Evolutionary conservation across 2,797 vertebrate species (phyloP).

Genomic region (Pseudopleuronectes americanus): DNA sequence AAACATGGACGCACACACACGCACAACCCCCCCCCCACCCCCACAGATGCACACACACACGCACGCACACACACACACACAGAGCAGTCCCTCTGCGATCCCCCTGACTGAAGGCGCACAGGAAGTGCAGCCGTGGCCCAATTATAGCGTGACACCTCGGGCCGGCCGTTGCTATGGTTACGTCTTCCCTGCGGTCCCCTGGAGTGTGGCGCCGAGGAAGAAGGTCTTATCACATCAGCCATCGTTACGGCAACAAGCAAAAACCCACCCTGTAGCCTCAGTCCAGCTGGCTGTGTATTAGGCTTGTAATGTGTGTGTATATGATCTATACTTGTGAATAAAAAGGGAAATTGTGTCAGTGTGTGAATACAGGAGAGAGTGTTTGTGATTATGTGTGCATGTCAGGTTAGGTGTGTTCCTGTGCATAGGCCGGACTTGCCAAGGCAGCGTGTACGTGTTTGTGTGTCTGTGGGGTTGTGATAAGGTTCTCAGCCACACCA

Average conservation of each 20-base stretch:
- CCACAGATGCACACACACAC: slow-evolving; percentile 34
- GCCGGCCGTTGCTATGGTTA: slow-evolving; percentile 94
- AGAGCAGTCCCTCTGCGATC: slow-evolving; percentile 77
- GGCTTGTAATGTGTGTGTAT: slow-evolving; percentile 54
- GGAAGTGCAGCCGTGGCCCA: slow-evolving; percentile 89
- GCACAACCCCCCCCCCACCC: slow-evolving; percentile 42
- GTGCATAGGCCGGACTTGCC: slow-evolving; percentile 63
- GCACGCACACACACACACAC: slow-evolving; percentile 55
- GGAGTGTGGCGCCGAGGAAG: slow-evolving; percentile 89
- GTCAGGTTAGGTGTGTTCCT: slow-evolving; percentile 68
- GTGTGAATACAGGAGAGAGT: slow-evolving; percentile 27
- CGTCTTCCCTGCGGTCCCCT: slow-evolving; percentile 87
- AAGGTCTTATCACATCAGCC: slow-evolving; percentile 91
- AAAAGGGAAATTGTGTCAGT: slow-evolving; percentile 50
- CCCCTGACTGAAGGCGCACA: slow-evolving; percentile 84
- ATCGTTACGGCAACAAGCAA: slow-evolving; percentile 86
- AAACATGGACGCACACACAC: slow-evolving; percentile 51
- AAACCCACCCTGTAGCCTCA: slow-evolving; percentile 72
- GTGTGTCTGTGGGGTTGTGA: slow-evolving; percentile 81
- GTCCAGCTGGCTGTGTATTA: slow-evolving; percentile 68
- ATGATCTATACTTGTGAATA: slow-evolving; percentile 56
- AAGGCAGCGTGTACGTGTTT: slow-evolving; percentile 67
- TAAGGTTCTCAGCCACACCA: slow-evolving; percentile 83
- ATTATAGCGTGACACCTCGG: slow-evolving; percentile 90
- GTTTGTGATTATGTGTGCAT: slow-evolving; percentile 53